Evolutionary conservation across 2,797 vertebrate genomes (phyloP), one percentile per base, ranked within the genome.

Genomic region (Mormyrops boulengeri): DNA sequence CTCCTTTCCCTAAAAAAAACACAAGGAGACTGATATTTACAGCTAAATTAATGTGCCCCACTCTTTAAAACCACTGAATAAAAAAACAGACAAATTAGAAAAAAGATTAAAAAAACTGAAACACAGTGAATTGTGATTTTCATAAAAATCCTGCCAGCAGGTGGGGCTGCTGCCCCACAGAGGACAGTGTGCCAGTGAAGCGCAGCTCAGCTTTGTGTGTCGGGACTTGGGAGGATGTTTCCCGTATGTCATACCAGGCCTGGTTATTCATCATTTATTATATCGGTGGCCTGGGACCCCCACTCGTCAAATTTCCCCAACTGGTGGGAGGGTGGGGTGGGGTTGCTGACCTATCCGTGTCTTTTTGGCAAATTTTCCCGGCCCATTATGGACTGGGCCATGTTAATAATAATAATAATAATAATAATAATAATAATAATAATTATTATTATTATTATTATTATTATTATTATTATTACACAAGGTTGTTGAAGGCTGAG

Each of bases 1-100:
- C 88, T 99, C 98, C 91, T 99, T 99, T 89, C 98, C 98, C 98
- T 95, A 91, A 88, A 86, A 62, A 73, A 93, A 89, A 82, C 34
- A 22, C 19, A 60, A n/a, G 26, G 34, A 34, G 12, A 57, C 69
- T 73, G 3, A 86, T 41, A 41, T 77, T 17, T 41, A 77, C 34
- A 77, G 34, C 34, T n/a, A 80, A 44, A 87, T 3, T 57, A 4
- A 47, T 12, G 30, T 38, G 49, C 2, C 9, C 11, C 5, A 60
- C 26, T 2, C 44, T 82, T 55, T 88, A 14, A 85, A 82, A 26
- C 14, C 1, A 53, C 52, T 30, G 9, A 6, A 47, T 44, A 9
- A 47, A 82, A 73, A 80, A 73, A 38, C 66, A 17, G 66, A 73
- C 66, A 80, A 34, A 41, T 17, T 26, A 69, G 9, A 69, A 77